These are phyloP conservation scores for Oreochromis grahami DNA, from an alignment of 2,797 vertebrate species.

Conservation along the genomic window DNA sequence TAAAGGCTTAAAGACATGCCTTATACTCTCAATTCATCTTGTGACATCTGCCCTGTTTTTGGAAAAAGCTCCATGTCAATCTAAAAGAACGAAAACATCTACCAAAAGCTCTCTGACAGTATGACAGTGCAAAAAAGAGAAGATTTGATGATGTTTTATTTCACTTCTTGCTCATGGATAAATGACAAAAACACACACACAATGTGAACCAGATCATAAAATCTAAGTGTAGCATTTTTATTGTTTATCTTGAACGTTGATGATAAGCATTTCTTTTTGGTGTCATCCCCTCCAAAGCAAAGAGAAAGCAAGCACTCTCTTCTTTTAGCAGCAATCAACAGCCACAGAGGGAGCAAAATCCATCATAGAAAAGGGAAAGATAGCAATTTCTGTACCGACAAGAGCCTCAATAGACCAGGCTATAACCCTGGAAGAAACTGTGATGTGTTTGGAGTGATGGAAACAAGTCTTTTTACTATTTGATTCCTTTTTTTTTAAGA, in stretches of 20 bases:
- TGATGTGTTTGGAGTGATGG: neutral
- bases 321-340: constrained; percentile 1
- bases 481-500: neutral
- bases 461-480: neutral
- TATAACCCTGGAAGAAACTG: neutral
- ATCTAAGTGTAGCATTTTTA: neutral
- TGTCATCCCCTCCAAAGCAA: neutral
- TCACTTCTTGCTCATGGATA: neutral
- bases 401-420: neutral
- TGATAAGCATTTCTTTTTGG: neutral
- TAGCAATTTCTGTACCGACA: constrained; percentile 1
- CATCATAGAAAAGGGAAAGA: constrained; percentile 5
- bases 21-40: neutral
- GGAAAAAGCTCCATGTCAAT: neutral
- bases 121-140: neutral
- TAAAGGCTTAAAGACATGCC: neutral
- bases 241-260: neutral
- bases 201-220: neutral
- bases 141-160: neutral
- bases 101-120: neutral
- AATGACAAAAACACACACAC: neutral
- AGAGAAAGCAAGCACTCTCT: neutral
- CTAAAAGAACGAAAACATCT: neutral
- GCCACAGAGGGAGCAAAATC: neutral
- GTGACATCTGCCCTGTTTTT: neutral